Evolutionary conservation across 2,797 vertebrate species (phyloP).

Genomic region (Pteropus rufus): DNA sequence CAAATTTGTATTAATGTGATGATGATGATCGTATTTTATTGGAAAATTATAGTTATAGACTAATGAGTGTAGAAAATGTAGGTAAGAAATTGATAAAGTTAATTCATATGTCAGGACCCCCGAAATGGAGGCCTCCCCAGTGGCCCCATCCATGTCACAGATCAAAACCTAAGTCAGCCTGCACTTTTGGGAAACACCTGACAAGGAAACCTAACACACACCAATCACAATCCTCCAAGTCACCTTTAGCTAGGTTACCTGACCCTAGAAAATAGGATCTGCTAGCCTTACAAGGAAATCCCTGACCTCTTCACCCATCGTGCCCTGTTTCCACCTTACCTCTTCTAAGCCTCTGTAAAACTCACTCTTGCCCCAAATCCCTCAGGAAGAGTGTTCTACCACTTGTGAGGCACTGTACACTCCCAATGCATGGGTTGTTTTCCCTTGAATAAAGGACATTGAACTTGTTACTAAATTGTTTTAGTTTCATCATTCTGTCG

Average conservation of each 20-base stretch:
- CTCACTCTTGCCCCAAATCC: not conserved
- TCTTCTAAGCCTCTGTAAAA: not conserved
- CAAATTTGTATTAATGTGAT: not conserved
- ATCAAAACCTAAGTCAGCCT: not conserved
- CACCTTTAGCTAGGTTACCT: not conserved
- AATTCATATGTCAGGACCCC: not conserved
- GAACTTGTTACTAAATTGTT: not conserved
- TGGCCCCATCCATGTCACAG: not conserved
- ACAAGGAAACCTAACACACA: not conserved
- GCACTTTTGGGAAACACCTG: not conserved
- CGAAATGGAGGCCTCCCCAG: not conserved
- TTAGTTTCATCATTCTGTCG: not conserved
- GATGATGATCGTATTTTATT: not conserved
- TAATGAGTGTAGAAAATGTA: not conserved
- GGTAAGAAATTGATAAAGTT: not conserved
- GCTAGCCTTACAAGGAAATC: not conserved
- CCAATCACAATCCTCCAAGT: not conserved
- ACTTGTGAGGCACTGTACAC: too few species aligned
- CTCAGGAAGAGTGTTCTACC: too few species aligned
- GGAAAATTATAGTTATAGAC: not conserved
- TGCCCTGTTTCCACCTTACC: not conserved
- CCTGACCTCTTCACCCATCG: not conserved
- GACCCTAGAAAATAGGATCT: not conserved
- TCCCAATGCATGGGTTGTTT: too few species aligned
- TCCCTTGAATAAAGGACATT: too few species aligned